Evolutionary conservation across 2,888 invertebrate genomes (phyloP), one percentile per base, ranked within the genome.

Genomic region (Dasysyrphus tricinctus): DNA sequence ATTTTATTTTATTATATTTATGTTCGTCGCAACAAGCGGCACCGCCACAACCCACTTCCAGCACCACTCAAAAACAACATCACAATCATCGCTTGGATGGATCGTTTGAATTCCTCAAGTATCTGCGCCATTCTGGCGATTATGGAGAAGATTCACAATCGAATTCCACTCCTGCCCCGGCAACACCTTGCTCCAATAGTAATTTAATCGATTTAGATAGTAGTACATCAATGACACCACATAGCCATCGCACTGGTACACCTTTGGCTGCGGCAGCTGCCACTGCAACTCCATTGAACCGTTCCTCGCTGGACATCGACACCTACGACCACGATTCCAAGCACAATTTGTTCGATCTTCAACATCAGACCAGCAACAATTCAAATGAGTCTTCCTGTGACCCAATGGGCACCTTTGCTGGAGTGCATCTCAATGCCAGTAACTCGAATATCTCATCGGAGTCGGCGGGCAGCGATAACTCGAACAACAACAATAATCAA

Each of bases 271-370:
- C n/a, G n/a, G n/a, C n/a, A n/a, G n/a, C n/a, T n/a, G n/a, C n/a
- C n/a, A n/a, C n/a, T n/a, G n/a, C n/a, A n/a, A n/a, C n/a, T n/a
- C 90, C 89, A 77, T 88, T 90, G 44, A 91, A 91, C 69, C 89
- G 91, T 73, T 90, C 89, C 81, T 88, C 90, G 34, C 89, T 91
- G 77, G 89, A 91, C 7, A 80, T 92, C 69, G 92, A 92, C 79
- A 90, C 90, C 19, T 92, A 92, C 69, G 92, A 92, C 90, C 92
- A 92, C 88, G 92, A 92, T 74, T 91, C 92, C n/a, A 92, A 92
- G 76, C 91, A 91, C 76, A 92, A 91, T 3, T 90, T 92, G 42
- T 92, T 91, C 76, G 92, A 92, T 85, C 88, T 92, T 67, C 92
- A 92, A 87, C 87, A 87, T 34, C 91, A 92, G 61, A 88, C 91